Base-by-base conservation (phyloP, 2,113 vertebrate genomes). In the Seriola dumerili region DNA sequence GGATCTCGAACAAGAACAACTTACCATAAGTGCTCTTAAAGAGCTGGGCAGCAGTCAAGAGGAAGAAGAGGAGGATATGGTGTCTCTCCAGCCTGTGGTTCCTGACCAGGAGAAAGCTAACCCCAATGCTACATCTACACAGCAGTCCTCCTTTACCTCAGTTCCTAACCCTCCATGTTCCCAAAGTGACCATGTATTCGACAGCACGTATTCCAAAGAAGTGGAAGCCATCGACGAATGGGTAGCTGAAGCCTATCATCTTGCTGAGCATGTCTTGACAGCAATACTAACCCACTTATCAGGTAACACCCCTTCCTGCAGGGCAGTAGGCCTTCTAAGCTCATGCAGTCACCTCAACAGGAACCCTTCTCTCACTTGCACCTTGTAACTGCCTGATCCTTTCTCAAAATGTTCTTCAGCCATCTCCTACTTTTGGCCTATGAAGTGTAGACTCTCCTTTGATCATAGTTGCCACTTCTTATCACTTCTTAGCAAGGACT, bases 211-310 rank as follows among this genome's bases (percentile, higher is more conserved):
- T 88, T 89, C 93, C 78, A 93, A 90, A 90, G 95, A 95, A 90
- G 92, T 94, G 81, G 95, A 95, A 61, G 91, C 92, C 85, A 92
- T 95, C 69, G 94, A 95, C 83, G 87, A 93, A 88, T 95, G 91
- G 95, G 93, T 95, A 80, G 94, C 95, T 55, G 95, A 96, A 85
- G 94, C 95, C 69, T 95, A 94, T 92, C 93, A 96, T 90, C 95
- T 96, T 57, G 93, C 95, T 83, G 94, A 95, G 93, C 95, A 93
- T 95, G 92, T 94, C 76, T 93, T 97, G 95, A 92, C 92, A 89
- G 93, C 95, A 94, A 94, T 97, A 94, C 95, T 97, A 95, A 95
- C 96, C 87, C 88, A 95, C 90, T 84, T 96, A 88, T 95, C 97
- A 97, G 97, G 97, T 97, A 97, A 96, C 79, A 52, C 67, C 13